Percentiles rank a stretch among this genome's conserved stretches.
These are phyloP conservation scores for Eclectus roratus DNA, from an alignment of 2,113 vertebrate species.

Conservation along the genomic window DNA sequence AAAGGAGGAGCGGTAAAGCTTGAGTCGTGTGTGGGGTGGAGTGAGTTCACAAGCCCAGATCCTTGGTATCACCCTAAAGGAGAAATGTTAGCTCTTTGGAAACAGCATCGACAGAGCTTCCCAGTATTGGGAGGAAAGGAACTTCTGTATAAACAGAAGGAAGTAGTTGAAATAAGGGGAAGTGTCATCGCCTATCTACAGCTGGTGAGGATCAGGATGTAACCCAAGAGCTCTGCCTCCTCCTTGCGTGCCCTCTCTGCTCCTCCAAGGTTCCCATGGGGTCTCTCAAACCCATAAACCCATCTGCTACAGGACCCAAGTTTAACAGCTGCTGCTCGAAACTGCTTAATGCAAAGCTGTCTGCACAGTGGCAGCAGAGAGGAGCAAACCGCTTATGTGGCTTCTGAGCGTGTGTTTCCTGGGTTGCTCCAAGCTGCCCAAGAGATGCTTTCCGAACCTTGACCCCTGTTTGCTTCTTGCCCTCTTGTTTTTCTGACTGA, in stretches of 20 bases:
- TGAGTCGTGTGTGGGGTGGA: neutral
- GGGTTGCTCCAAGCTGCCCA: neutral
- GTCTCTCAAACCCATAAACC: neutral
- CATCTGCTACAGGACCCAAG: accelerated
- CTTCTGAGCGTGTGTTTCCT: accelerated
- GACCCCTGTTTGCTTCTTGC: neutral
- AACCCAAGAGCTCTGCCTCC: neutral
- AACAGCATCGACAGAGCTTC: neutral
- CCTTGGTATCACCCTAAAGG: neutral
- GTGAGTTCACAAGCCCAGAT: neutral
- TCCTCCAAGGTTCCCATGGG: neutral
- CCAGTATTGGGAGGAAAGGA: neutral
- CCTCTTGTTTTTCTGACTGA: neutral
- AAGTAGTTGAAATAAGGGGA: neutral
- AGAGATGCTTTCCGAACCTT: neutral
- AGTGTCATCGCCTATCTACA: neutral
- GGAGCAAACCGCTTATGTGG: neutral
- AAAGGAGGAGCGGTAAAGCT: neutral
- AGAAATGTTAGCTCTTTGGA: neutral
- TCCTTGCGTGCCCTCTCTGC: neutral
- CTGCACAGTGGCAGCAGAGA: neutral
- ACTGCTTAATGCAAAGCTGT: neutral
- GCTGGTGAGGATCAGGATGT: neutral
- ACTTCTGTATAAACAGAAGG: neutral
- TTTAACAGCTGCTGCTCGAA: neutral